phyloP scores from a whole-genome alignment of 2,113 vertebrate species.

The Falco punctatus region DNA sequence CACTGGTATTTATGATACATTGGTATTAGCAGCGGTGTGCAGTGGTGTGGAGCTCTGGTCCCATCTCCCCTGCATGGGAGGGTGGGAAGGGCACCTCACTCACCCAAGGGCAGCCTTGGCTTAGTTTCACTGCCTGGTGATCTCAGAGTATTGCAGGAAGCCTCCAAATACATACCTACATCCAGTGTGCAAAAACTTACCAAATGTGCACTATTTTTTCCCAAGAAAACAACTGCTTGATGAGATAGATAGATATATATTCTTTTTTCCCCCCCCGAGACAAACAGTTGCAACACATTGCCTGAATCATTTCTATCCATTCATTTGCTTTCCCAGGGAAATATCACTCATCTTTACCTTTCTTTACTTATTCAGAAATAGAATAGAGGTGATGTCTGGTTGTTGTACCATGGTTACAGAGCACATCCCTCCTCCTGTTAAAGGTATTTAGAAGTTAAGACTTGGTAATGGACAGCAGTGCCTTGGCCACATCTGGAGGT shows the following conservation, averaged over 20 bases:
- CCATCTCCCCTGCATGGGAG: background rate
- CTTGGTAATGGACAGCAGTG: fast-evolving
- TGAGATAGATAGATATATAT: background rate
- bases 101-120: no score
- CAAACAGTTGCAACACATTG: background rate
- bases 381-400: background rate
- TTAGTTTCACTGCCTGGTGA: background rate
- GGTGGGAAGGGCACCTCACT: background rate
- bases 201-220: background rate
- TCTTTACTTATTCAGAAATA: background rate
- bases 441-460: background rate
- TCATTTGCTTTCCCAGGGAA: background rate
- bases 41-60: background rate
- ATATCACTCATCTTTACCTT: background rate
- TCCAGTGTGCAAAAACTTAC: no score
- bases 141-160: background rate
- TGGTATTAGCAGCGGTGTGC: background rate
- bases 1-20: fast-evolving
- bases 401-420: fast-evolving
- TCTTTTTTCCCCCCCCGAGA: no score
- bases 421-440: background rate
- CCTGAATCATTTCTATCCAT: background rate
- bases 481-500: background rate
- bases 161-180: background rate
- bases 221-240: background rate